phyloP scores from a whole-genome alignment of 1,140 invertebrate species.

The Psix sp. region DNA sequence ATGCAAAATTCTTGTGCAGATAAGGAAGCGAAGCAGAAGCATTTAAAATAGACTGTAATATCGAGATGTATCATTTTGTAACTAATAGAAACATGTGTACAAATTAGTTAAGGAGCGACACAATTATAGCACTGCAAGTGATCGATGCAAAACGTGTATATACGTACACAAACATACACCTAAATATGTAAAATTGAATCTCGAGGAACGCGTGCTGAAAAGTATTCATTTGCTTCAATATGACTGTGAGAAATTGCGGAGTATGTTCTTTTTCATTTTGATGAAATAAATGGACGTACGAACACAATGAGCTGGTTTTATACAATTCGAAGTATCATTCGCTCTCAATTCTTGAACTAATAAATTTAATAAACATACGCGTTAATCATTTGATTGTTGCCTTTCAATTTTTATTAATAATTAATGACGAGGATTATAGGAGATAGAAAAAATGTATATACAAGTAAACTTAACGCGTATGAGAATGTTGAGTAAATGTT shows the following conservation, averaged over 20 bases:
- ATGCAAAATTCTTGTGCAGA: not conserved
- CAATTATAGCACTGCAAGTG: constrained; percentile 35
- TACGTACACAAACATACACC: constrained; percentile 1
- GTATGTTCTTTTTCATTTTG: constrained; percentile 10
- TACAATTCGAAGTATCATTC: not conserved
- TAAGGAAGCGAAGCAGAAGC: constrained; percentile 20
- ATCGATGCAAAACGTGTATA: constrained; percentile 9
- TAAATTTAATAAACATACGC: not conserved
- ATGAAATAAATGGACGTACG: constrained; percentile 14
- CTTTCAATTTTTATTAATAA: not conserved
- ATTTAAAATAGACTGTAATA: constrained; percentile 34
- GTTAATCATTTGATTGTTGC: not conserved
- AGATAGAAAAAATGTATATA: not conserved
- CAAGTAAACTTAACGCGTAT: not conserved
- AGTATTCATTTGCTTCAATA: not conserved
- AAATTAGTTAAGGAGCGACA: constrained; percentile 44
- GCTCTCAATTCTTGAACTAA: not conserved
- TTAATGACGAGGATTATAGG: not conserved
- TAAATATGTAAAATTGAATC: constrained; percentile 12
- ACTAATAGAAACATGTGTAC: constrained; percentile 36
- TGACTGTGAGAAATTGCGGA: constrained; percentile 8
- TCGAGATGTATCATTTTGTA: constrained; percentile 45
- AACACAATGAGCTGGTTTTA: no score
- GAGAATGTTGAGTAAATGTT: constrained; percentile 8
- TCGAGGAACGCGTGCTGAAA: constrained; percentile 2